Evolutionary conservation across 1,140 invertebrate species (phyloP), one percentile per base, ranked within the genome.

Genomic region (Magallana gigas): DNA sequence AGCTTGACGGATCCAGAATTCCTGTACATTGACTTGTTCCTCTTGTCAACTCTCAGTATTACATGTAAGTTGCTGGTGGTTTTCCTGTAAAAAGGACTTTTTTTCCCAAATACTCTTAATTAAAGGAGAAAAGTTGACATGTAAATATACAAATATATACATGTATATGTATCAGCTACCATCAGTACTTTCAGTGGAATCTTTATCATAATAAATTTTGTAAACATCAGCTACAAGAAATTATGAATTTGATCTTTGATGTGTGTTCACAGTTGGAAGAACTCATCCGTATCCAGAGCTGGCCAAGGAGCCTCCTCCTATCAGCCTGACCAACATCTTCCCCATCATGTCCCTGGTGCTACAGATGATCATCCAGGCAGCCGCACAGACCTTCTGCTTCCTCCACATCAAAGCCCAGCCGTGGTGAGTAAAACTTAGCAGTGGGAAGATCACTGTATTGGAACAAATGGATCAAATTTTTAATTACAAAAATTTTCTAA

Each of bases 331-430:
- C 0, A 94, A 94, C 59, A 87, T 94, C 8, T 90, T 92, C 8
- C 96, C 95, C 80, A 93, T 96, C 57, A 87, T 95, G 60, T 96
- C 95, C 36, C 93, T 96, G 29, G 80, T 95, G 4, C 93, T 97
- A 7, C 98, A 99, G 93, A 96, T 98, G 90, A 23, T 96, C 1
- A 94, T 97, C 6, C 96, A 97, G 57, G 95, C 96, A 0, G 88
- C 95, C 9, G 90, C 97, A 48, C 97, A 98, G 95, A 94, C 96
- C 6, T 92, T 96, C 6, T 96, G 96, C 23, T 95, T 97, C 96
- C 93, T 95, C 95, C 86, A 95, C 16, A 94, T 98, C 0, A 96
- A 96, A 18, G 91, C 95, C 18, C 97, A 97, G 88, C 90, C 95
- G 0, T 98, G 97, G 97, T 62, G 64, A 84, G 83, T 62, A 23